phyloP scores from a whole-genome alignment of 2,797 vertebrate species.

The Falco berigora region DNA sequence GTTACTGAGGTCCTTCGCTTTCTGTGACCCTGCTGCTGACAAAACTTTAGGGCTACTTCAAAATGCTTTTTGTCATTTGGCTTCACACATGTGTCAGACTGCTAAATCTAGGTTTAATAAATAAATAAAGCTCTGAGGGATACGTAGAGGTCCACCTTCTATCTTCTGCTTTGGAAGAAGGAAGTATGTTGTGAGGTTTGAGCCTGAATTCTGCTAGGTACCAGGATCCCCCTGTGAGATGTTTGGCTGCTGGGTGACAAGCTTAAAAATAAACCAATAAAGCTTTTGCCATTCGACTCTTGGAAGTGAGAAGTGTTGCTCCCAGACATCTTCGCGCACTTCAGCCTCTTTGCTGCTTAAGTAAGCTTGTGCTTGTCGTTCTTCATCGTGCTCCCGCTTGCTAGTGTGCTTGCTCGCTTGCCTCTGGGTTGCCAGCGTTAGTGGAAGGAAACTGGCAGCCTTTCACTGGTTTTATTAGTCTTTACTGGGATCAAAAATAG shows the following conservation, averaged over 20 bases:
- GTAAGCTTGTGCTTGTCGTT: background rate
- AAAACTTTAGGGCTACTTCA: background rate
- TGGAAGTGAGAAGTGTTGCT: background rate
- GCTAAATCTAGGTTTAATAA: background rate
- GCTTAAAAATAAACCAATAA: background rate
- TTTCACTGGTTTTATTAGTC: background rate
- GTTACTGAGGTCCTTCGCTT: background rate
- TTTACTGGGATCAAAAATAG: background rate
- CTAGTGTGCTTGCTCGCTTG: background rate
- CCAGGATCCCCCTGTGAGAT: background rate
- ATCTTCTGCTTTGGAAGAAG: background rate
- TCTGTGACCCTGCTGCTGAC: background rate
- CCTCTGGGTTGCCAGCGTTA: background rate
- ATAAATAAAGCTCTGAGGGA: background rate
- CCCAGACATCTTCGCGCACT: rapidly evolving
- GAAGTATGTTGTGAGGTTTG: background rate
- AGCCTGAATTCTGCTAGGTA: background rate
- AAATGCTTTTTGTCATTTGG: background rate
- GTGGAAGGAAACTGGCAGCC: background rate
- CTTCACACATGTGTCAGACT: background rate
- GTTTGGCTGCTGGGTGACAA: background rate
- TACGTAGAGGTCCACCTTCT: background rate
- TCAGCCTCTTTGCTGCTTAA: background rate
- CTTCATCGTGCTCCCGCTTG: background rate
- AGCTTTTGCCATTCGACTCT: background rate